Percentiles rank a stretch among this genome's conserved stretches.
Evolutionary conservation across 2,113 vertebrate species (phyloP).

Genomic region (Stigmatopora argus): DNA sequence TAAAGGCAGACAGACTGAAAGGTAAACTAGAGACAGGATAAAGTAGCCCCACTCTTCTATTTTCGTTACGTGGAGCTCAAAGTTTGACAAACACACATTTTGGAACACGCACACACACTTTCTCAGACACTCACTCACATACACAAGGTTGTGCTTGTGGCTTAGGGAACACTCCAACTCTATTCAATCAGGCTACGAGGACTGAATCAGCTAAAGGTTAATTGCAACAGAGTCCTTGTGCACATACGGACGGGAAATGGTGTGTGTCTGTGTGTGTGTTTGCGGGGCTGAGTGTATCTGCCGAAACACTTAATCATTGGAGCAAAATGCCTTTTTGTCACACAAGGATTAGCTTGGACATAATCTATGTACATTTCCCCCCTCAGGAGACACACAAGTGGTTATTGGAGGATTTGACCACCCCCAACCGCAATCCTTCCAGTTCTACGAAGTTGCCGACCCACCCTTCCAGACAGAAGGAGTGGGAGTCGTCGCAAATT

Average conservation of each 20-base stretch:
- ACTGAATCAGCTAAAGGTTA: slow-evolving; percentile 67
- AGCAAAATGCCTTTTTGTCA: slow-evolving; percentile 61
- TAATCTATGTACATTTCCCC: slow-evolving; percentile 65
- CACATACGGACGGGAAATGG: slow-evolving; percentile 47
- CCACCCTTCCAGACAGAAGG: not conserved
- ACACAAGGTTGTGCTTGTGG: slow-evolving; percentile 54
- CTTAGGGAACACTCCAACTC: slow-evolving; percentile 60
- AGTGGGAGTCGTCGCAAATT: slow-evolving; percentile 30
- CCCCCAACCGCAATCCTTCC: slow-evolving; percentile 13
- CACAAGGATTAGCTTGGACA: slow-evolving; percentile 60
- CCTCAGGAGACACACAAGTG: slow-evolving; percentile 60
- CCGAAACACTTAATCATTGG: slow-evolving; percentile 54
- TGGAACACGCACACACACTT: slow-evolving; percentile 5
- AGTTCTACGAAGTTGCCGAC: not conserved
- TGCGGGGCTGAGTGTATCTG: slow-evolving; percentile 46
- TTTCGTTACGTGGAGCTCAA: slow-evolving; percentile 28
- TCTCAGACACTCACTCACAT: slow-evolving; percentile 32
- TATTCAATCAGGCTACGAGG: slow-evolving; percentile 59
- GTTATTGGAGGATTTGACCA: slow-evolving; percentile 57
- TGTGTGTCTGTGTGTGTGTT: slow-evolving; percentile 38
- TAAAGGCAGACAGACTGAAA: slow-evolving; percentile 13
- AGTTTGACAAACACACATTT: slow-evolving; percentile 1
- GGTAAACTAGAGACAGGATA: slow-evolving; percentile 15
- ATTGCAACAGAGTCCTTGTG: slow-evolving; percentile 63
- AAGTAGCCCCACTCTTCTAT: slow-evolving; percentile 4